Base-by-base conservation (phyloP, 2,888 invertebrate species). In the Tetheella fluctuosa region DNA sequence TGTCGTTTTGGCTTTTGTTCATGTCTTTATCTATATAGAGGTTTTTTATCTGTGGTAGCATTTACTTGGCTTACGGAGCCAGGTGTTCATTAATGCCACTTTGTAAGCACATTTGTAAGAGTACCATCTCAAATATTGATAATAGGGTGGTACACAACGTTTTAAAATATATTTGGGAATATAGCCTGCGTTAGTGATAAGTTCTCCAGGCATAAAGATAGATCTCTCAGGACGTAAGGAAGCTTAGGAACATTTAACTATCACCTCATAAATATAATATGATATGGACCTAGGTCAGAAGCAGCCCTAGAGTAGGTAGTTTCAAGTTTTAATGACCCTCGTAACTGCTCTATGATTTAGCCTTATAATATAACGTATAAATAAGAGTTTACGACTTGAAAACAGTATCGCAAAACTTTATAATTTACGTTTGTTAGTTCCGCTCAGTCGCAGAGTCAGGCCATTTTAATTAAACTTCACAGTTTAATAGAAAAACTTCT, bases 381-480 rank as follows among this genome's bases (percentile, higher is more conserved):
- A 30, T 17, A 15, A 54, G 30, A 54, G 10, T 17, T 28, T 20
- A 34, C 23, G 13, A 13, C 34, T 20, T 55, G 55, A 17, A 10
- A 55, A 20, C 55, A 34, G 30, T 55, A 55, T 55, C 55, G 23
- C 23, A 20, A 34, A 55, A 55, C 55, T 55, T 55, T 34, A 55
- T 34, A 59, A 56, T 70, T 68, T 68, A 68, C 60, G 68, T 63
- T 37, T 59, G 59, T 56, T 60, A 54, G 64, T 62, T 63, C 66
- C 63, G 61, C 58, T 63, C 64, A 59, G 60, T 58, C 63, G 58
- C 52, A 70, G 66, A 69, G 64, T 25, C 28, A 64, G 64, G 64
- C 58, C 52, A 59, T 59, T 61, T 61, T 68, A 65, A 69, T 68
- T 66, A 65, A 65, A 66, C 61, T 69, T 69, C 54, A 64, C 58